phyloP scores from a whole-genome alignment of 2,888 invertebrate genomes.

The Nymphalis polychloros region DNA sequence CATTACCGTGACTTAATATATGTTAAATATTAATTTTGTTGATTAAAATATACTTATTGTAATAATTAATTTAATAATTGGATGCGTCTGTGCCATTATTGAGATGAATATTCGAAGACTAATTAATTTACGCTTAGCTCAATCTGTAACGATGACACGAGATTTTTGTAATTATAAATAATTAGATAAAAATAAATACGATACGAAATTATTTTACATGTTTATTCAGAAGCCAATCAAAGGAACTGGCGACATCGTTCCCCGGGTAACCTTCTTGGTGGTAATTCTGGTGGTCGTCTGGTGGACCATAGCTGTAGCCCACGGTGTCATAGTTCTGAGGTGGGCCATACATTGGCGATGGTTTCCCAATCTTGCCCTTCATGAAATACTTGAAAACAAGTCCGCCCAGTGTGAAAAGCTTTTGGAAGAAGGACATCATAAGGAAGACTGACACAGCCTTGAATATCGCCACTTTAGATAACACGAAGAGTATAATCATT shows the following conservation, averaged over 20 bases:
- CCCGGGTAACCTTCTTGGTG: slow-evolving; percentile 51
- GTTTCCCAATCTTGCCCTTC: slow-evolving; percentile 52
- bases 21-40: no score
- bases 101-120: no score
- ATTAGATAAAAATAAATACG: slow-evolving; percentile 18
- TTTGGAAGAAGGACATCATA: slow-evolving; percentile 71
- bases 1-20: no score
- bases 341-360: slow-evolving; percentile 55
- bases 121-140: no score
- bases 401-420: slow-evolving; percentile 64
- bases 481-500: slow-evolving; percentile 59
- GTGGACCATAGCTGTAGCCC: slow-evolving; percentile 71
- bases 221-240: slow-evolving; percentile 63
- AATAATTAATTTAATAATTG: no score
- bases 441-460: slow-evolving; percentile 65
- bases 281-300: slow-evolving; percentile 47
- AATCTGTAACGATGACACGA: no score
- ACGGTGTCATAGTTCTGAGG: slow-evolving; percentile 67
- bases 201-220: slow-evolving; percentile 39
- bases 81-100: no score
- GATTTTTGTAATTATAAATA: neutral
- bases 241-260: slow-evolving; percentile 56
- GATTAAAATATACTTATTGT: no score
- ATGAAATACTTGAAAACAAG: slow-evolving; percentile 64
- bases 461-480: slow-evolving; percentile 66